Percentiles rank a stretch among this genome's conserved stretches.
Conservation (phyloP, 2,888 invertebrate genomes). For the Clistopyga incitator region DNA sequence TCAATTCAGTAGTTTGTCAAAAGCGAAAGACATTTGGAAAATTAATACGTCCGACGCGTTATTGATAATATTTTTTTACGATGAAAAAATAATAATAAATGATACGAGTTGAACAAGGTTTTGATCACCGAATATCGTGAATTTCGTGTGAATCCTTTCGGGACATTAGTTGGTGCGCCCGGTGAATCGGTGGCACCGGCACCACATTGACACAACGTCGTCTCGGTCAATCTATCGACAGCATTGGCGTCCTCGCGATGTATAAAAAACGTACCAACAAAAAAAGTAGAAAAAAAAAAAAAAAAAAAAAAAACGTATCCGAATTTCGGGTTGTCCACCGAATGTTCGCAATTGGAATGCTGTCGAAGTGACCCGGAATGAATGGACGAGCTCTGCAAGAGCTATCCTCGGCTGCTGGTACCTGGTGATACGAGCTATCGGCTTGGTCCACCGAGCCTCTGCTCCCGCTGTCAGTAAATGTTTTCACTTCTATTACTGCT, state of each 20-base stretch:
- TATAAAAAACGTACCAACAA: constrained; percentile 34
- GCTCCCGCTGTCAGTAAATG: constrained; percentile 42
- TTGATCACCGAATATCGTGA: neutral
- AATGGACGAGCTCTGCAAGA: constrained; percentile 51
- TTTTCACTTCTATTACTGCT: constrained; percentile 51
- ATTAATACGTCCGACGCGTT: too few relatives aligned
- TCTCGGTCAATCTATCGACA: constrained; percentile 33
- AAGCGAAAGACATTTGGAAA: too few relatives aligned
- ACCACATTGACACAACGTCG: constrained; percentile 6
- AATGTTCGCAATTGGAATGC: constrained; percentile 61
- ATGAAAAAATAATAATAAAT: neutral
- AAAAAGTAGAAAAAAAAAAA: constrained; percentile 41
- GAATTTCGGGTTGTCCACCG: constrained; percentile 66
- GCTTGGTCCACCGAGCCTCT: constrained; percentile 46
- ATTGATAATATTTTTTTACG: too few relatives aligned
- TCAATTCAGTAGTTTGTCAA: too few relatives aligned
- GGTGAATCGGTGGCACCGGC: neutral
- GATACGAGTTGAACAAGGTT: neutral
- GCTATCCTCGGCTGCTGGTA: constrained; percentile 43
- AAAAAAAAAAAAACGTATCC: constrained; percentile 37
- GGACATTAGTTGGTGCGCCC: constrained; percentile 26
- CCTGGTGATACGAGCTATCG: constrained; percentile 62
- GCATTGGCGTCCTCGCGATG: constrained; percentile 34
- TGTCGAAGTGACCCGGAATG: constrained; percentile 53
- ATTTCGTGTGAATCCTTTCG: constrained; percentile 16